Base-by-base conservation (phyloP, 2,113 vertebrate species). In the Cheilinus undulatus region DNA sequence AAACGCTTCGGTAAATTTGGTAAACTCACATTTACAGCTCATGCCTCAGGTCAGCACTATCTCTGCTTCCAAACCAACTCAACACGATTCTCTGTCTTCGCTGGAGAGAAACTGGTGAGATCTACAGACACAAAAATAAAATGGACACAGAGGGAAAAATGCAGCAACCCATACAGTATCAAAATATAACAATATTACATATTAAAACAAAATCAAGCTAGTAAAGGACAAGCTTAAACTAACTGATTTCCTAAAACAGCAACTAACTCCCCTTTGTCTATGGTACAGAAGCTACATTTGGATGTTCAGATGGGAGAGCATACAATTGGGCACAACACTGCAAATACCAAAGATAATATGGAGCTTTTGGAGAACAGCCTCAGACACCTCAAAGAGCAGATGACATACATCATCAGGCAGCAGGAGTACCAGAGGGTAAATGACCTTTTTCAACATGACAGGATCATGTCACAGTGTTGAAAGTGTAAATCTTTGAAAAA, bases 31-130 rank as follows among this genome's bases (percentile, higher is more conserved):
- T 96, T 97, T 64, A 96, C 95, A 15, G 93, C 97, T 28, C 90
- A 96, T 4, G 60, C 91, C 5, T 92, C 95, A 24, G 96, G 95
- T 5, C 95, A 95, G 30, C 95, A 98, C 66, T 73, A 84, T 32
- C 90, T 99, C 8, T 98, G 97, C 80, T 90, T 97, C 67, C 89
- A 95, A 66, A 97, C 95, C 70, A 97, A 98, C 82, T 96, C 94
- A 8, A 97, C 96, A 0, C 91, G 89, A 70, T 92, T 97, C 43
- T 66, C 95, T 3, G 92, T 95, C 7, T 95, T 93, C 46, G 93
- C 92, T 62, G 92, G 84, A 65, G 95, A 94, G 23, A 93, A 70
- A 79, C 80, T 97, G 95, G 96, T 98, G 85, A 90, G 96, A 92
- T 38, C 59, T 71, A 19, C 10, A 19, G 26, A 82, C 28, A 60